Percentiles rank a stretch among this genome's conserved stretches.
Conservation (phyloP, 2,113 vertebrate genomes). For the Conger conger region DNA sequence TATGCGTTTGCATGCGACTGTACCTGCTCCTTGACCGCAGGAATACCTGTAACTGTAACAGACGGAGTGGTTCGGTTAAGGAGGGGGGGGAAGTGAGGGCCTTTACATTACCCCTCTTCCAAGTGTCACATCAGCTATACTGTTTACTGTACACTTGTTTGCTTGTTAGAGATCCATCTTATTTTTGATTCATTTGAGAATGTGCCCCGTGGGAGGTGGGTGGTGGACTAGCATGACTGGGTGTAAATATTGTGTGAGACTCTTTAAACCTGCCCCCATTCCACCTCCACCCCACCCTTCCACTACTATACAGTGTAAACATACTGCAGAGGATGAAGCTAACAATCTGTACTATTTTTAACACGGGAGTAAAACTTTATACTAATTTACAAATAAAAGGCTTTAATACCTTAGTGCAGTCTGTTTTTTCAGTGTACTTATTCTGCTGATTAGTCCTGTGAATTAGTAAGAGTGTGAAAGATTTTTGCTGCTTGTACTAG, state of each 20-base stretch:
- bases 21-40: background rate
- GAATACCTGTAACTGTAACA: background rate
- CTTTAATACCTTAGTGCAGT: conserved; percentile 57
- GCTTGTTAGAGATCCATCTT: background rate
- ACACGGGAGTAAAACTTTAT: conserved; percentile 62
- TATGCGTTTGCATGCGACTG: background rate
- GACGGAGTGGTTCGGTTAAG: background rate
- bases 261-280: background rate
- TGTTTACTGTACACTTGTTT: background rate
- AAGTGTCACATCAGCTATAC: background rate
- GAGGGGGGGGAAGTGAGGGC: background rate
- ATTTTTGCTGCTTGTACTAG: background rate
- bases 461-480: background rate
- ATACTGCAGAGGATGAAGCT: conserved; percentile 54
- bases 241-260: conserved; percentile 34
- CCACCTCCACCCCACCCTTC: conserved; percentile 11
- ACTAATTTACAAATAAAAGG: conserved; percentile 77
- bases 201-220: background rate
- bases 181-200: background rate
- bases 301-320: conserved; percentile 45
- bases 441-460: no score
- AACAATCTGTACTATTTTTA: conserved; percentile 65
- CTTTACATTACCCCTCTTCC: background rate
- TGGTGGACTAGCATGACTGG: conserved; percentile 10
- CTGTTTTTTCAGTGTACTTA: background rate